Base-by-base conservation (phyloP, 2,888 invertebrate genomes). In the Thera britannica region DNA sequence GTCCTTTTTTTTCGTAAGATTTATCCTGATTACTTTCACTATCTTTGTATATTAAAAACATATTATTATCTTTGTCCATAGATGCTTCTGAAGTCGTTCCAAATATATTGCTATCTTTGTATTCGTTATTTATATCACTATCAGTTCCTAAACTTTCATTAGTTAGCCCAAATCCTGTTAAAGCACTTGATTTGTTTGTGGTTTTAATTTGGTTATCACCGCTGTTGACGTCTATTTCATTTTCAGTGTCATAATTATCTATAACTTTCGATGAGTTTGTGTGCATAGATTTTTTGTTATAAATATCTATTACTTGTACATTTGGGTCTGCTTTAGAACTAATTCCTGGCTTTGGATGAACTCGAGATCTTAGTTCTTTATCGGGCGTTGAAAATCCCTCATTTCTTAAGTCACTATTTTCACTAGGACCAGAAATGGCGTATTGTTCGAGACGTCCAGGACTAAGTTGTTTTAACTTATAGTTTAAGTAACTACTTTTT, bases 41-140 rank as follows among this genome's bases (percentile, higher is more conserved):
- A 54, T 90, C 90, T 75, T 80, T 85, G 67, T 87, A 88, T 72
- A 90, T 88, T 23, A 89, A 70, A 76, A 90, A 87, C 60, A 90
- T 72, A 75, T 23, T 23, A 23, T 23, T 23, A 23, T 89, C 88
- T 73, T 86, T 85, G 52, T 88, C 83, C 58, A 77, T 75, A 34
- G 79, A 81, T 68, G 77, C 77, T 51, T 54, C 72, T 12, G 80
- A 77, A n/a, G 72, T 66, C 35, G 81, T 79, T 49, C 67, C 75
- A 46, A 75, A 75, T 1, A 73, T 58, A 51, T 73, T 71, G 56
- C 51, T 75, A 34, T 75, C 38, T 49, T 66, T 66, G 36, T 54
- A 63, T 3, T 70, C 60, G 41, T 73, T 68, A 34, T 73, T 59
- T 8, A 56, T 41, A 55, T 71, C 66, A 61, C 64, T 71, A 12